Base-by-base conservation (phyloP, 2,113 vertebrate species). In the Oenanthe melanoleuca region DNA sequence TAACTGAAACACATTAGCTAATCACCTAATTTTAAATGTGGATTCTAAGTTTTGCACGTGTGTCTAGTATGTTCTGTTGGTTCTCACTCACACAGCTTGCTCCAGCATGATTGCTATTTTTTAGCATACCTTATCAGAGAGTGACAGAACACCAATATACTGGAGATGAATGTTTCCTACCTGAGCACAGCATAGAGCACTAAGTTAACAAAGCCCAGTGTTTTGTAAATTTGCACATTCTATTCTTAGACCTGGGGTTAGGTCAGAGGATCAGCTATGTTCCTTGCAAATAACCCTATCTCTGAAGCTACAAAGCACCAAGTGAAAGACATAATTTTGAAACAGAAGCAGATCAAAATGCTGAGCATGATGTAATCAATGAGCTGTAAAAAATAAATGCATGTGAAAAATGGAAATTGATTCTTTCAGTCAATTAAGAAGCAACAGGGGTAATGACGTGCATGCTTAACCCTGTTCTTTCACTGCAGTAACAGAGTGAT, bases 341-440 rank as follows among this genome's bases (percentile, higher is more conserved):
- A 92, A 66, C 37, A 73, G 64, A 88, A 69, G 65, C 31, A 88
- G 52, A 86, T 44, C 59, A 88, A 86, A 92, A 73, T 60, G 26
- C n/a, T 86, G 44, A 2, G 1, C 11, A 0, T 64, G 49, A 77
- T 65, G 44, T 23, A 92, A 77, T 80, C 64, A 91, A 81, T 81
- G 60, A 74, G 34, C 42, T 78, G 49, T 55, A 89, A 92, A 84
- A 78, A 71, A 81, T 19, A 92, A 89, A 94, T 22, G 33, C 42
- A 29, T 47, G 47, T 74, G 73, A 88, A 53, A 94, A 96, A 89
- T 26, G 42, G 56, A 86, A 92, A 95, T 92, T 59, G 73, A 96
- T 86, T 92, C 29, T 44, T 95, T 75, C 61, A n/a, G 49, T 66
- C 69, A 55, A 60, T 87, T 94, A 61, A 80, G 82, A 75, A 92